These are phyloP conservation scores for Odontomyia ornata DNA, from an alignment of 2,888 invertebrate genomes.

Conservation along the genomic window DNA sequence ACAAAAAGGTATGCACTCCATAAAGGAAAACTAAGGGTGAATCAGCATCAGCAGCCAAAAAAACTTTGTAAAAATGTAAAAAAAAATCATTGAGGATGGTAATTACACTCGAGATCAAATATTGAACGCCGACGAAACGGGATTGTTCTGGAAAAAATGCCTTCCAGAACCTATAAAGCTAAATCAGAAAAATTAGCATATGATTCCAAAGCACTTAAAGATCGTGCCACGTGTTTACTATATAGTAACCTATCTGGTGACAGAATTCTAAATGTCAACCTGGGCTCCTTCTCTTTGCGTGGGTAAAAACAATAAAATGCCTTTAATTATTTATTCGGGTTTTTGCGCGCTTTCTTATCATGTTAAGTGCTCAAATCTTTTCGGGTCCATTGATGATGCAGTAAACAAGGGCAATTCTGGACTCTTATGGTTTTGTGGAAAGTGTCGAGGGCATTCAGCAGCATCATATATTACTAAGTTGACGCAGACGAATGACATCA, in stretches of 20 bases:
- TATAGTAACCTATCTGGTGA: neutral
- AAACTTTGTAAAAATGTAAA: neutral
- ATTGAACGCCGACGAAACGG: neutral
- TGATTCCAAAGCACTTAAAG: neutral
- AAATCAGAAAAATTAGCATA: neutral
- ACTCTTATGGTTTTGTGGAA: too few species aligned
- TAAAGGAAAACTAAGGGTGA: neutral
- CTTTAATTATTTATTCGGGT: too few species aligned
- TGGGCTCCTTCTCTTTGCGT: too few species aligned
- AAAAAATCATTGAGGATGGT: neutral
- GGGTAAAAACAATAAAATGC: too few species aligned
- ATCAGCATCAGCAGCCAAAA: neutral
- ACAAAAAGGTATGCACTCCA: constrained; percentile 10
- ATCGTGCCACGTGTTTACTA: neutral
- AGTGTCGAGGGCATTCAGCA: too few species aligned
- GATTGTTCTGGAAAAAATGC: too few species aligned
- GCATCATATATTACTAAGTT: too few species aligned
- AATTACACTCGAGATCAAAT: neutral
- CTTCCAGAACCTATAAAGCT: neutral
- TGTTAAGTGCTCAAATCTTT: too few species aligned
- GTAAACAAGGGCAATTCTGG: too few species aligned
- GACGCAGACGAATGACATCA: too few species aligned
- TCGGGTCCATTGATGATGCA: too few species aligned
- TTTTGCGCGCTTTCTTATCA: too few species aligned
- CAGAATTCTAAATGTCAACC: neutral